phyloP scores from a whole-genome alignment of 2,797 vertebrate genomes.

The Chelidonichthys spinosus region DNA sequence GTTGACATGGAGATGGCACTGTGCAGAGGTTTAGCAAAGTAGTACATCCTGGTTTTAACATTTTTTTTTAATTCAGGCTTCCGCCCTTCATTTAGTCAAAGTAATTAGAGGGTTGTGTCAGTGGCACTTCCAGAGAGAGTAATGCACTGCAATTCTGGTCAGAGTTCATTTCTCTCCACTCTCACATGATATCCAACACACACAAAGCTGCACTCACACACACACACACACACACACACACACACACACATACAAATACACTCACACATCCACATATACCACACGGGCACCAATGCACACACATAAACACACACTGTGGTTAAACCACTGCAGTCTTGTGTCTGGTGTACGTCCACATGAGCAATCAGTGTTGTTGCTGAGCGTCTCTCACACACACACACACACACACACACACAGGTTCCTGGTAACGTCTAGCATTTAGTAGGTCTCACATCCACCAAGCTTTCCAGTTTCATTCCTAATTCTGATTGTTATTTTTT shows the following conservation, averaged over 20 bases:
- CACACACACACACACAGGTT: too few species aligned
- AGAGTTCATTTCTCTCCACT: constrained; percentile 45
- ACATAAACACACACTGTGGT: constrained; percentile 24
- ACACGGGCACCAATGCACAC: neutral
- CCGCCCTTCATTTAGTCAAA: constrained; percentile 52
- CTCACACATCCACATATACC: neutral
- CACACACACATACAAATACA: constrained; percentile 52
- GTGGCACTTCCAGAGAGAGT: constrained; percentile 40
- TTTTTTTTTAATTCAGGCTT: constrained; percentile 1
- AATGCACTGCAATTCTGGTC: constrained; percentile 57
- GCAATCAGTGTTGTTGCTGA: constrained; percentile 40
- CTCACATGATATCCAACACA: constrained; percentile 54
- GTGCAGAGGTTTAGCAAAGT: constrained; percentile 13
- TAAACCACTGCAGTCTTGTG: constrained; percentile 18
- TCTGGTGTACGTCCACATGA: constrained; percentile 49
- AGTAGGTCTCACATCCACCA: too few species aligned
- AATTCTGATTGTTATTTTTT: too few species aligned
- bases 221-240: neutral
- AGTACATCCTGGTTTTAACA: constrained; percentile 8
- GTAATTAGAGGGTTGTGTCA: constrained; percentile 67
- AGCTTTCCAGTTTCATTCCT: too few species aligned
- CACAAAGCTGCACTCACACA: constrained; percentile 39
- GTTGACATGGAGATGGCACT: constrained; percentile 9
- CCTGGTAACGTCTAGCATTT: too few species aligned
- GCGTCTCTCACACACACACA: constrained; percentile 18